Evolutionary conservation across 1,140 invertebrate genomes (phyloP).

Genomic region (Argopecten irradians): DNA sequence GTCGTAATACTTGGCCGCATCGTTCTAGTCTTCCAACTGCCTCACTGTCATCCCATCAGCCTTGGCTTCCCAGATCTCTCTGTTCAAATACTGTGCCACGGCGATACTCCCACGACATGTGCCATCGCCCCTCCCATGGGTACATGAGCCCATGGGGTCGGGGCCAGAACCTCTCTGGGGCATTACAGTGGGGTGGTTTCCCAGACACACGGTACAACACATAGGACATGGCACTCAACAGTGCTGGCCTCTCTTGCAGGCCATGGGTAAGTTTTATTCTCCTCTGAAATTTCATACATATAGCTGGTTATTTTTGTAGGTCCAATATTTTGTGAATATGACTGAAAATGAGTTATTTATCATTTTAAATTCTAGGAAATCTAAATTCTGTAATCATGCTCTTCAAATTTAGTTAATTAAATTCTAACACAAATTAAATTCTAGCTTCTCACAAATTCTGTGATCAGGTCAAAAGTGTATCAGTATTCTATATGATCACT

Average conservation of each 20-base stretch:
- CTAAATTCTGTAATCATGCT: too few relatives aligned
- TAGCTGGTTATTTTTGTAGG: too few relatives aligned
- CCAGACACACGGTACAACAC: conserved; percentile 39
- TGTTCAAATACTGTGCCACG: conserved; percentile 36
- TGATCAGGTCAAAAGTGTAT: too few relatives aligned
- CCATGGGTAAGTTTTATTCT: conserved; percentile 31
- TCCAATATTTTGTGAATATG: too few relatives aligned
- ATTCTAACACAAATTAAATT: too few relatives aligned
- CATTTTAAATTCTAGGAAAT: too few relatives aligned
- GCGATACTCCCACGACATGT: conserved; percentile 41
- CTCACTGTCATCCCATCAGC: conserved; percentile 41
- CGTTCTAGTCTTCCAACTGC: conserved; percentile 66
- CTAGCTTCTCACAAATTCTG: too few relatives aligned
- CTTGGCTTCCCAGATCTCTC: conserved; percentile 24
- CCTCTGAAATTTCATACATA: too few relatives aligned
- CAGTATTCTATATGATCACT: too few relatives aligned
- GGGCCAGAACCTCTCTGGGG: conserved; percentile 6
- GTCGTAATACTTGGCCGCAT: conserved; percentile 64
- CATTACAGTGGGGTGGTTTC: conserved; percentile 31
- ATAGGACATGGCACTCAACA: conserved; percentile 46
- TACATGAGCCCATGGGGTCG: conserved; percentile 31
- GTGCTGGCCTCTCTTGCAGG: conserved; percentile 26
- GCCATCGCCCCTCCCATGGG: conserved; percentile 18
- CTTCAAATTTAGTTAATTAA: too few relatives aligned
- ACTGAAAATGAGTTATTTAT: too few relatives aligned